A percentile compares a stretch with the other conserved stretches of the same genome.
Conservation (phyloP, 2,797 vertebrate genomes). For the Periophthalmus magnuspinnatus region DNA sequence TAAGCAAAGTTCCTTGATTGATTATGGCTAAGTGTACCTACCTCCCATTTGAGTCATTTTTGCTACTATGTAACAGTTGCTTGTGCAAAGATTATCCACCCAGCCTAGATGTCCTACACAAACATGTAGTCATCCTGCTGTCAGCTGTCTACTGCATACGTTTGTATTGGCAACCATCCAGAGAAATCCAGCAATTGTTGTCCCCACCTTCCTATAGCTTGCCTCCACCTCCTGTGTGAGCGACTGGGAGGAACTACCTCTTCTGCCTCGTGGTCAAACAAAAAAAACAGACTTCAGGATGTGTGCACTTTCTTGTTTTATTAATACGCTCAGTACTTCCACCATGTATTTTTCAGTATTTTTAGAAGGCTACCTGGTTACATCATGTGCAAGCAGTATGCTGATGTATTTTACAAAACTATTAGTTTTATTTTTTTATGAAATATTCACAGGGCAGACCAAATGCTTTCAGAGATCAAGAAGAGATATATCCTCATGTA, state of each 20-base stretch:
- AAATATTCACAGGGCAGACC: constrained; percentile 50
- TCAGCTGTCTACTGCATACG: constrained; percentile 12
- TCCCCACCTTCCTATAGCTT: constrained; percentile 1
- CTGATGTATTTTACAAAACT: constrained; percentile 34
- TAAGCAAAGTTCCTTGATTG: no score
- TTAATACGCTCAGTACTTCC: constrained; percentile 62
- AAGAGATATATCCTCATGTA: background rate
- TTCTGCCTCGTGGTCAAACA: constrained; percentile 27
- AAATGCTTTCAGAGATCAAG: background rate
- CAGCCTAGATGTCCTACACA: background rate
- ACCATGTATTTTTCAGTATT: constrained; percentile 68
- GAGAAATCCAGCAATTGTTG: constrained; percentile 6
- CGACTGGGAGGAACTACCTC: constrained; percentile 16
- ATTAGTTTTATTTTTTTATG: constrained; percentile 52
- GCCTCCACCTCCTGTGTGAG: background rate
- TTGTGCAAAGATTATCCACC: background rate
- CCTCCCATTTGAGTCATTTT: background rate
- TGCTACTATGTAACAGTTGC: background rate
- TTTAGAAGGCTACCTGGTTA: constrained; percentile 44
- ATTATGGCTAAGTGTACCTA: background rate
- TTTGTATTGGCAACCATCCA: constrained; percentile 27
- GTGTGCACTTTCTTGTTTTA: constrained; percentile 61
- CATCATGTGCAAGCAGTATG: constrained; percentile 44
- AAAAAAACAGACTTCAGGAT: constrained; percentile 31
- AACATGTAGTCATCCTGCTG: constrained; percentile 14